A percentile compares a stretch with the other conserved stretches of the same genome.
phyloP scores from a whole-genome alignment of 2,113 vertebrate species.

The Neomonachus schauinslandi region DNA sequence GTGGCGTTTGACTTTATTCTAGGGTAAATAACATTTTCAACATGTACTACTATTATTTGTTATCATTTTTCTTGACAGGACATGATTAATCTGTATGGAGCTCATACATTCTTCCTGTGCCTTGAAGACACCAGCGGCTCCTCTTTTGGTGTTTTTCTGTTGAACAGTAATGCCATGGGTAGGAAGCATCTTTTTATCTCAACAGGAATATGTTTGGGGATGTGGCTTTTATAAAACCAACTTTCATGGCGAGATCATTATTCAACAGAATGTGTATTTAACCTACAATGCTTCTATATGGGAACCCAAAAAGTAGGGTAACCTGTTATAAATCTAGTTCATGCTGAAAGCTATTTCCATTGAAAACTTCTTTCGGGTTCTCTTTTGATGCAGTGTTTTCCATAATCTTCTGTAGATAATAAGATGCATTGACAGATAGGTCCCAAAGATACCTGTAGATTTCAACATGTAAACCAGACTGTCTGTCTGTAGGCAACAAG shows the following conservation, averaged over 20 bases:
- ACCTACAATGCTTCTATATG: neutral
- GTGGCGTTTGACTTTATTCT: neutral
- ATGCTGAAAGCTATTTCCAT: neutral
- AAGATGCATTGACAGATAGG: neutral
- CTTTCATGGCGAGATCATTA: neutral
- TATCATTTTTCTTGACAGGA: conserved; percentile 81
- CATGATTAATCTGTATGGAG: conserved; percentile 93
- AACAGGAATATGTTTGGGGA: neutral
- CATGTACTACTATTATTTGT: neutral
- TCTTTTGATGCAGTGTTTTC: neutral
- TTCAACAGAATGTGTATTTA: neutral
- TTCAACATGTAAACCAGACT: rapidly evolving
- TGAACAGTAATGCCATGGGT: conserved; percentile 99
- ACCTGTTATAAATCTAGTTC: neutral
- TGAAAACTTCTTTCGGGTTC: neutral
- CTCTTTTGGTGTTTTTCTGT: conserved; percentile 95
- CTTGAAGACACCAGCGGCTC: conserved; percentile 92
- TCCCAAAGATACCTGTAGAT: neutral
- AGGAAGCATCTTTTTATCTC: conserved; percentile 66
- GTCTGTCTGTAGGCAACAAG: rapidly evolving
- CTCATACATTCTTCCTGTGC: conserved; percentile 95
- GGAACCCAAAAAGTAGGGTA: neutral
- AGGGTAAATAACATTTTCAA: neutral
- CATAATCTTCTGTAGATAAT: neutral
- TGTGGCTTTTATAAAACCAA: neutral